A percentile compares a stretch with the other conserved stretches of the same genome.
Evolutionary conservation across 1,140 invertebrate species (phyloP).

Genomic region (Aphaenogaster ashmeadi): DNA sequence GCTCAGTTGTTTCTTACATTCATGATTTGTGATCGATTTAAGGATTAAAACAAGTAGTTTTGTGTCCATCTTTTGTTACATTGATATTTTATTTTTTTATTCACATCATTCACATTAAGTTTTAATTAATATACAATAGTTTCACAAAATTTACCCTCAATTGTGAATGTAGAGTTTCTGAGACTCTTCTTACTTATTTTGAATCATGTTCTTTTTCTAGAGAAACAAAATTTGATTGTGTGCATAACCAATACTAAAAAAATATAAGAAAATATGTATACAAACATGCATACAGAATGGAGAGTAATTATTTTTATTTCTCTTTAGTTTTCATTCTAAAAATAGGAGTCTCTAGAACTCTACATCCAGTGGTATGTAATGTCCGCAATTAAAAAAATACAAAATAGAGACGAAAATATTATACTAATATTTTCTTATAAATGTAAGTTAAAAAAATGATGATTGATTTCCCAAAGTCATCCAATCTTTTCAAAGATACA

Average conservation of each 20-base stretch:
- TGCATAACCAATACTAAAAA: too few species aligned
- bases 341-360: not conserved
- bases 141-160: slow-evolving; percentile 1
- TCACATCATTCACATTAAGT: not conserved
- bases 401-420: not conserved
- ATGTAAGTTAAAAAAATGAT: not conserved
- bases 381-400: not conserved
- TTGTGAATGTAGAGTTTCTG: not conserved
- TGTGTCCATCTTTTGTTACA: not conserved
- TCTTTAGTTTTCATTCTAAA: not conserved
- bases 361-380: not conserved
- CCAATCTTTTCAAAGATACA: slow-evolving; percentile 6
- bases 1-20: not conserved
- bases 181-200: not conserved
- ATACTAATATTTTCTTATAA: slow-evolving; percentile 10
- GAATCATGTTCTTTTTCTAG: not conserved
- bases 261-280: not conserved
- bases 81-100: not conserved
- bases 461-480: not conserved
- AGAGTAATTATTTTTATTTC: not conserved
- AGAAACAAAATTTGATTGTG: not conserved
- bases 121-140: not conserved
- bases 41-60: slow-evolving; percentile 2
- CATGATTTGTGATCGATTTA: not conserved
- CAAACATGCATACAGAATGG: not conserved